Evolutionary conservation across 2,888 invertebrate species (phyloP), one percentile per base, ranked within the genome.

Genomic region (Drosophila acutilabella): DNA sequence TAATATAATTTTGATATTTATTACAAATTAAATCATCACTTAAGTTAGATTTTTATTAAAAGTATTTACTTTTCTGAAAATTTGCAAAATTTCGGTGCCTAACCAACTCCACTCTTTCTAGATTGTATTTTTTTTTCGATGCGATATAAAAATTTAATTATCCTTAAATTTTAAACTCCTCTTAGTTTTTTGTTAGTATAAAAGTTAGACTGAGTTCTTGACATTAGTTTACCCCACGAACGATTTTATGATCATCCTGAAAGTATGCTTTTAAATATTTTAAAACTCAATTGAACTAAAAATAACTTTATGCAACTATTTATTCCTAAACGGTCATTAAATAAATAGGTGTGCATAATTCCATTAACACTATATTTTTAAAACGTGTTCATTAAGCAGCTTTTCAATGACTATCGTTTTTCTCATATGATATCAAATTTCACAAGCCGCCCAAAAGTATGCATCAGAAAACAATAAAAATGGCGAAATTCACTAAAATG

Each of bases 401-500:
- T 13, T 13, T 8, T 8, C 2, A 36, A 36, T 13, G 4, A 36
- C 4, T 0, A 36, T 36, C 3, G 5, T 13, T 13, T 36, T 13
- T 36, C 5, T 1, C 14, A 10, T 16, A 7, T 10, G 5, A 5
- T 2, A 16, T 30, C 2, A 0, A 33, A 30, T 11, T 45, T 36
- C 20, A 23, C 7, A 0, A 2, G 0, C 18, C 7, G 54, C 68
- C 51, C 38, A 33, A 54, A 64, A 73, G 45, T 64, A 52, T 75
- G 64, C 57, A 36, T 18, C 11, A 10, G 10, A 14, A 36, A 40
- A 4, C 30, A 8, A 0, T 26, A 3, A 1, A 11, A 41, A 20
- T 18, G 50, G 53, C 3, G 30, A 42, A 52, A 41, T 16, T 26
- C 8, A 30, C 30, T 2, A 30, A 11, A 36, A 36, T 57, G 56